Conservation (phyloP, 2,888 invertebrate species). For the Lepidonotus clava region DNA sequence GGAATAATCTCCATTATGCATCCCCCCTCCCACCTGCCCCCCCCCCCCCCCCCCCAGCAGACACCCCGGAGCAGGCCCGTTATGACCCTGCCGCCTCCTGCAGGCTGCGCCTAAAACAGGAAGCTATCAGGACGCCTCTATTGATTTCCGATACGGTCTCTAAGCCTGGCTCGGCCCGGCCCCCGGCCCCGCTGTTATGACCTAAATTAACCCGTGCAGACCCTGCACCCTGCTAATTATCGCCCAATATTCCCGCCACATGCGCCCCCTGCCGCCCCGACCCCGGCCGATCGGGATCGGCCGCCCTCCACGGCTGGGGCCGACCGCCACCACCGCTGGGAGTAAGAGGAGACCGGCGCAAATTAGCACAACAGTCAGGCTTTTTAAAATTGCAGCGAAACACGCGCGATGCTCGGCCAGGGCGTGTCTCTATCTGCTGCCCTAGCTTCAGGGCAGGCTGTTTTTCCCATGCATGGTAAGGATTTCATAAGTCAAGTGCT, state of each 20-base stretch:
- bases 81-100: not conserved
- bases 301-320: not conserved
- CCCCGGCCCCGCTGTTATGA: constrained; percentile 28
- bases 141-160: constrained; percentile 43
- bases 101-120: constrained; percentile 41
- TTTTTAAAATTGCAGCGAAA: constrained; percentile 19
- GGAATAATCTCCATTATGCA: constrained; percentile 8
- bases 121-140: constrained; percentile 45
- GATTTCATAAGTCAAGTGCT: too few relatives aligned
- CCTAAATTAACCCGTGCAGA: constrained; percentile 50
- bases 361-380: constrained; percentile 30
- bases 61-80: not conserved
- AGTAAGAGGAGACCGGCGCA: not conserved
- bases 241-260: constrained; percentile 14
- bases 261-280: not conserved
- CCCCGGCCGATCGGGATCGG: not conserved
- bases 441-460: too few relatives aligned
- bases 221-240: constrained; percentile 42
- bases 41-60: not conserved
- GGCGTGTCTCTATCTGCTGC: too few relatives aligned
- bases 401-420: not conserved
- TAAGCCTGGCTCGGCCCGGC: not conserved
- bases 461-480: too few relatives aligned
- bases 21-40: not conserved
- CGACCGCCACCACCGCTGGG: not conserved